Conservation (phyloP, 2,888 invertebrate genomes). For the Drosophila austrosaltans region DNA sequence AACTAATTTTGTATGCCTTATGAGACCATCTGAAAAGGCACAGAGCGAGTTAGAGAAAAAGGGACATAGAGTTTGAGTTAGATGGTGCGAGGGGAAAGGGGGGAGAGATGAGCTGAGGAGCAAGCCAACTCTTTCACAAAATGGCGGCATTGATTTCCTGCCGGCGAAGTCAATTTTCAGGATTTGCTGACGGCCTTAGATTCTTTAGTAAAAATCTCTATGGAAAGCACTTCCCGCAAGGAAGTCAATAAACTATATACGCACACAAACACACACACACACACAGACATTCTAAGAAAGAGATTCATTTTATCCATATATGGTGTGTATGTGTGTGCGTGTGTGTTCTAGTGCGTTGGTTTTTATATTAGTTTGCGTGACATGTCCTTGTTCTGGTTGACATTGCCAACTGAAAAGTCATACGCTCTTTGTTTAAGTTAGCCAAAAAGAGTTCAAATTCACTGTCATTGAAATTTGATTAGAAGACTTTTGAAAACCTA, state of each 20-base stretch:
- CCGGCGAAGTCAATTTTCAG: slow-evolving; percentile 79
- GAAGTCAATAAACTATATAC: slow-evolving; percentile 80
- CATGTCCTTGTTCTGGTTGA: slow-evolving; percentile 74
- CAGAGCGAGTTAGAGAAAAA: slow-evolving; percentile 29
- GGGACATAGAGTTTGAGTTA: neutral
- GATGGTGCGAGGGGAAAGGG: neutral
- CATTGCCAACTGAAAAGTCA: slow-evolving; percentile 53
- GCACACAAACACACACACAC: slow-evolving; percentile 44
- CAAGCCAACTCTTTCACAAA: slow-evolving; percentile 70
- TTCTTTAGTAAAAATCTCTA: slow-evolving; percentile 76
- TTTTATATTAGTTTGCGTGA: slow-evolving; percentile 60
- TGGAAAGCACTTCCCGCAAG: slow-evolving; percentile 78
- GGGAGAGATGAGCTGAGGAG: slow-evolving; percentile 8
- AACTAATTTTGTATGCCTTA: slow-evolving; percentile 76
- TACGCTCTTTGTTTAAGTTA: slow-evolving; percentile 1
- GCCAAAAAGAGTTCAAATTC: neutral
- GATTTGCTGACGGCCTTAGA: slow-evolving; percentile 76
- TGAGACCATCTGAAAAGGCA: slow-evolving; percentile 54
- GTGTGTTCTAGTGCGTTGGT: slow-evolving; percentile 10
- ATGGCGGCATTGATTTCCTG: slow-evolving; percentile 76
- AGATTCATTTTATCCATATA: slow-evolving; percentile 9
- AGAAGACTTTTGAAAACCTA: no score
- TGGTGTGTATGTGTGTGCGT: slow-evolving; percentile 30
- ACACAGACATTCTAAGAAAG: slow-evolving; percentile 11
- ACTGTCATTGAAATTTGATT: no score